These are phyloP conservation scores for Hirundichthys speculiger DNA, from an alignment of 2,113 vertebrate genomes.

Conservation along the genomic window DNA sequence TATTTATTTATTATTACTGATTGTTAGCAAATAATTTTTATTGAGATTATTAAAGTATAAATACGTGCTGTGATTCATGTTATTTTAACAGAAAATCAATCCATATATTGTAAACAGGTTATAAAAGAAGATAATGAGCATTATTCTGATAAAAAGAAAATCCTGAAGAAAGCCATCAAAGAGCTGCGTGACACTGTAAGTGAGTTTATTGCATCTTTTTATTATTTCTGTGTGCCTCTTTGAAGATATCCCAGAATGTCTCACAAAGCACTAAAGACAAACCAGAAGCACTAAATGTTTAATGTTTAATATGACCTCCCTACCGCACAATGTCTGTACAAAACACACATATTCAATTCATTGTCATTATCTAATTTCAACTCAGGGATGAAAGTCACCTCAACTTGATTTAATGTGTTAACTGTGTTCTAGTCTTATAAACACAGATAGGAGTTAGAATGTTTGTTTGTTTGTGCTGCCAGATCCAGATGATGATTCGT, in stretches of 20 bases:
- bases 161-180: constrained; percentile 80
- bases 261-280: no score
- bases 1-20: no score
- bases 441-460: background rate
- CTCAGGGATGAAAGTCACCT: no score
- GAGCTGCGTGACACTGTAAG: constrained; percentile 80
- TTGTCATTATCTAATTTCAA: no score
- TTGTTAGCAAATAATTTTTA: no score
- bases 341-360: no score
- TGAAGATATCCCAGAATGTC: no score
- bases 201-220: no score
- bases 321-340: no score
- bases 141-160: constrained; percentile 79
- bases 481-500: constrained; percentile 87
- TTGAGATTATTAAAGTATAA: background rate
- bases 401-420: background rate
- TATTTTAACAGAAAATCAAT: background rate
- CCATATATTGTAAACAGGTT: constrained; percentile 76
- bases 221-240: background rate
- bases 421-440: background rate
- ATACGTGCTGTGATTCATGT: background rate
- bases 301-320: no score
- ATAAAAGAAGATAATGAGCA: constrained; percentile 78
- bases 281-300: no score
- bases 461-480: background rate